A percentile compares a stretch with the other conserved stretches of the same genome.
Evolutionary conservation across 2,888 invertebrate species (phyloP).

Genomic region (Melanotus villosus): DNA sequence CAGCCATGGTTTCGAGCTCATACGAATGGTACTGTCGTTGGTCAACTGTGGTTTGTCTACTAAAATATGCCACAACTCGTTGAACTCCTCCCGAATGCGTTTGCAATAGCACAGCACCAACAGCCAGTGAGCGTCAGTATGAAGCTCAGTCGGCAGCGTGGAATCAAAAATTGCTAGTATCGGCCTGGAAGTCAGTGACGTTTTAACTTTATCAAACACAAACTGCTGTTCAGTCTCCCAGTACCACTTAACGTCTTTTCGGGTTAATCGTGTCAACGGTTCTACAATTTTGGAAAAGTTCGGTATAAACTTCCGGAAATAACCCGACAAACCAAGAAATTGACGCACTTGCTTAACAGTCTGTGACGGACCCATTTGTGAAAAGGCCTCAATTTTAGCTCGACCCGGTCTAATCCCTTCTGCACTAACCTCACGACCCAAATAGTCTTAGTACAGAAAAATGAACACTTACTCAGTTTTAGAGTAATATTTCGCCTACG

Average conservation of each 20-base stretch:
- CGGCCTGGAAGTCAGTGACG: conserved; percentile 34
- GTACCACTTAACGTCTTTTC: too few relatives aligned
- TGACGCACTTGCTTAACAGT: too few relatives aligned
- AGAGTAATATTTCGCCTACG: too few relatives aligned
- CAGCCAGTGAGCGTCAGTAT: conserved; percentile 42
- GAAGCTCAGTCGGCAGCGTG: conserved; percentile 39
- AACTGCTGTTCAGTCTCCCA: too few relatives aligned
- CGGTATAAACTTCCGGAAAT: too few relatives aligned
- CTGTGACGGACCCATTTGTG: too few relatives aligned
- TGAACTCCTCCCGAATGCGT: background rate
- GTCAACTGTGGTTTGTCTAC: conserved; percentile 46
- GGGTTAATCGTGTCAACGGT: background rate
- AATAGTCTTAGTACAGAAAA: conserved; percentile 41
- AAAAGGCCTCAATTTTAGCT: too few relatives aligned
- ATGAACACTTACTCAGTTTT: conserved; percentile 57
- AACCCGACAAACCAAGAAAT: too few relatives aligned
- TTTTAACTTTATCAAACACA: background rate
- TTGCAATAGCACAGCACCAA: conserved; percentile 12
- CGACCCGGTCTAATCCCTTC: too few relatives aligned
- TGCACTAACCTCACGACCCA: too few relatives aligned
- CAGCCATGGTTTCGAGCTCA: conserved; percentile 49
- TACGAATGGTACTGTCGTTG: conserved; percentile 44
- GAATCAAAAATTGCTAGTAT: conserved; percentile 44
- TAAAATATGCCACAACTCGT: conserved; percentile 47
- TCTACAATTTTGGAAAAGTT: background rate